Percentiles rank a stretch among this genome's conserved stretches.
Conservation (phyloP, 2,113 vertebrate species). For the Planiliza haematocheilus region DNA sequence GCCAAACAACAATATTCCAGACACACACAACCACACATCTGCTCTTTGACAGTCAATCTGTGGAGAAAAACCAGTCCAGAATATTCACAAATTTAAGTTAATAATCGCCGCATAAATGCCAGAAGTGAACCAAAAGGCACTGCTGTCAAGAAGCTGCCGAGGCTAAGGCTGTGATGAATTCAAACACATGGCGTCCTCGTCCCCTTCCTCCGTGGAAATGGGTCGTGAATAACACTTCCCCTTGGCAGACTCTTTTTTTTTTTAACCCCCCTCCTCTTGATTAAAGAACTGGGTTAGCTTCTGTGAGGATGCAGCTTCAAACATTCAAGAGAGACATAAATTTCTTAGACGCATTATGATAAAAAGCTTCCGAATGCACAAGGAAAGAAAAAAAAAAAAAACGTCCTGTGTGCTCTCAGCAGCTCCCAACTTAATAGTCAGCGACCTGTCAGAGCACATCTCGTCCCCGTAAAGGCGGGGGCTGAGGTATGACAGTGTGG, state of each 20-base stretch:
- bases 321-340: constrained; percentile 3
- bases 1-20: too few relatives aligned
- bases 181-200: constrained; percentile 11
- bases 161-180: constrained; percentile 2
- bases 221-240: constrained; percentile 55
- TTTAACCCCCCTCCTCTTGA: neutral
- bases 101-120: neutral
- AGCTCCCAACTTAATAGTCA: constrained; percentile 12
- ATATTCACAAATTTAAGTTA: neutral
- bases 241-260: constrained; percentile 15
- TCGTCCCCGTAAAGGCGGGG: neutral
- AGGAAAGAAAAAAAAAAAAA: too few relatives aligned
- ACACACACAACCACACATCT: neutral
- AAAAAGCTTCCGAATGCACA: neutral
- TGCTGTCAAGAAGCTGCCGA: constrained; percentile 12
- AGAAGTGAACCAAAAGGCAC: too few relatives aligned
- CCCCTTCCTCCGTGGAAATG: constrained; percentile 39
- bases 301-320: constrained; percentile 26
- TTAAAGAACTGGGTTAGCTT: constrained; percentile 44
- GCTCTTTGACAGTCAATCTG: neutral
- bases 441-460: constrained; percentile 35
- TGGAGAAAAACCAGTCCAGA: neutral
- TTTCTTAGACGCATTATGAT: constrained; percentile 12
- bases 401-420: neutral
- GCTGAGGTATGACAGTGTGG: constrained; percentile 23